These are phyloP conservation scores for Andrena bicolor DNA, from an alignment of 2,888 invertebrate genomes.

Conservation along the genomic window DNA sequence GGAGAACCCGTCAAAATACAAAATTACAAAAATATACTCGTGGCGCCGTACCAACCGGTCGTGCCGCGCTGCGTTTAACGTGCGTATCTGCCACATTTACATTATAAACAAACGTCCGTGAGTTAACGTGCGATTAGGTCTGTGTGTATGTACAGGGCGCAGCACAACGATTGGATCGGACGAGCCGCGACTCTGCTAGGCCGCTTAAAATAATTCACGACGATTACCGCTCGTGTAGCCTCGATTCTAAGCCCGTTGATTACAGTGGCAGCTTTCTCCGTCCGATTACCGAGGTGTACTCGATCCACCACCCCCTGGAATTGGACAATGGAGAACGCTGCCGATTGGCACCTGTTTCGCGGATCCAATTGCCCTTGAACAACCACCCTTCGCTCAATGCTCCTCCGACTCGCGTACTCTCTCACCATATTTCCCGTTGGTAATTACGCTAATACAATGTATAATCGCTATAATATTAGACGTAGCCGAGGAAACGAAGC, in stretches of 20 bases:
- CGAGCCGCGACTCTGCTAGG: slow-evolving; percentile 76
- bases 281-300: not conserved
- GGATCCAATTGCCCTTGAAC: slow-evolving; percentile 3
- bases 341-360: slow-evolving; percentile 56
- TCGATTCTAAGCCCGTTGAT: slow-evolving; percentile 33
- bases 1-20: slow-evolving; percentile 78
- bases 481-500: slow-evolving; percentile 43
- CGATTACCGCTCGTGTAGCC: slow-evolving; percentile 58
- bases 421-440: not conserved
- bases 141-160: slow-evolving; percentile 77
- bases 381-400: not conserved
- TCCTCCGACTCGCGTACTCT: not conserved
- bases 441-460: not conserved
- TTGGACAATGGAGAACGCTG: slow-evolving; percentile 11
- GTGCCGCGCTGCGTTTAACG: slow-evolving; percentile 65
- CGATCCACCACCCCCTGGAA: not conserved
- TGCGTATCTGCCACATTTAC: slow-evolving; percentile 69
- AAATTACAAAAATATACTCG: slow-evolving; percentile 83
- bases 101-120: slow-evolving; percentile 71
- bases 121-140: slow-evolving; percentile 67
- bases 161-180: slow-evolving; percentile 69
- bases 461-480: slow-evolving; percentile 8
- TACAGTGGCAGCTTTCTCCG: slow-evolving; percentile 1
- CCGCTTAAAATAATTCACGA: slow-evolving; percentile 77
- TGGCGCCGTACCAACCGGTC: slow-evolving; percentile 69